phyloP scores from a whole-genome alignment of 2,113 vertebrate genomes.

The Collichthys lucidus region DNA sequence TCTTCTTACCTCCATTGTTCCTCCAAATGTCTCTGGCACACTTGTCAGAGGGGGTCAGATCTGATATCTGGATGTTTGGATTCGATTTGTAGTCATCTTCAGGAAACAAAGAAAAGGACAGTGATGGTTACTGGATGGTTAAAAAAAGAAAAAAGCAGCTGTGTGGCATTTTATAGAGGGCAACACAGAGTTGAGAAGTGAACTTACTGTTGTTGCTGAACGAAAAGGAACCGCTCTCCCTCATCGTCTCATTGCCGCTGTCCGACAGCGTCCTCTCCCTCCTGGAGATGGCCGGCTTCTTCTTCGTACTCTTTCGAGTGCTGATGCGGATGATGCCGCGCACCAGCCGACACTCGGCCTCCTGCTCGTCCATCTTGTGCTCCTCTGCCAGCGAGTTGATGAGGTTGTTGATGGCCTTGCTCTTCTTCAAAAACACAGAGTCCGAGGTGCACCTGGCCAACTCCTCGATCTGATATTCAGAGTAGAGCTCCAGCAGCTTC shows the following conservation, averaged over 20 bases:
- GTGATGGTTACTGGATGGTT: neutral
- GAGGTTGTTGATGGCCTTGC: constrained; percentile 93
- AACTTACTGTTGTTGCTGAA: constrained; percentile 89
- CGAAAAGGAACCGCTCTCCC: constrained; percentile 85
- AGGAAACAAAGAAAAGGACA: constrained; percentile 22
- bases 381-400: constrained; percentile 88
- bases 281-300: constrained; percentile 62
- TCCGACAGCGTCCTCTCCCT: constrained; percentile 81
- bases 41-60: constrained; percentile 89
- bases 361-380: constrained; percentile 89
- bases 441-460: constrained; percentile 95
- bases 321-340: constrained; percentile 97
- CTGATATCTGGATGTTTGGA: constrained; percentile 92
- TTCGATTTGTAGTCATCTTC: constrained; percentile 81
- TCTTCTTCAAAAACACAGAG: constrained; percentile 94
- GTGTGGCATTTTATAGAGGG: fast-evolving
- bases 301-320: constrained; percentile 87
- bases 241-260: constrained; percentile 94
- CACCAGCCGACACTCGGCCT: constrained; percentile 93
- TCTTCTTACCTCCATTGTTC: constrained; percentile 87
- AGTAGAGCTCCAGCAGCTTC: constrained; percentile 97
- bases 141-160: neutral
- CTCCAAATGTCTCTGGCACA: constrained; percentile 91
- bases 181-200: neutral
- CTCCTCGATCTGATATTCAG: constrained; percentile 96